These are phyloP conservation scores for Acrobasis suavella DNA, from an alignment of 2,888 invertebrate species.

Conservation along the genomic window DNA sequence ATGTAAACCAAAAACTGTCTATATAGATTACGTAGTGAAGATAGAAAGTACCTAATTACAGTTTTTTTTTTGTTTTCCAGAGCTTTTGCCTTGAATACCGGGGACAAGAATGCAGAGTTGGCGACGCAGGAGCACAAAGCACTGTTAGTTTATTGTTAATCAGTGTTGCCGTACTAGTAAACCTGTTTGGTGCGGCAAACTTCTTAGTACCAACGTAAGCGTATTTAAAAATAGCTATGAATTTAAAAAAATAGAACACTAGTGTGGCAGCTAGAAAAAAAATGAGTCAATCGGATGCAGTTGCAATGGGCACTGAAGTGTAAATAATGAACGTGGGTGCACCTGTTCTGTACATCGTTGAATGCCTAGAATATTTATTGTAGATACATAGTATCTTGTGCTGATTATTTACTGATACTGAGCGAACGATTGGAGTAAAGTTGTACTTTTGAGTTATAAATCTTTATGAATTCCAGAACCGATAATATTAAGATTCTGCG, in stretches of 20 bases:
- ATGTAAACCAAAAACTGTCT: no score
- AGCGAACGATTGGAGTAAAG: no score
- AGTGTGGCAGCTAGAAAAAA: constrained; percentile 28
- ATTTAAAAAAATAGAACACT: constrained; percentile 28
- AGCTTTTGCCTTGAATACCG: constrained; percentile 74
- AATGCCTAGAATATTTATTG: constrained; percentile 26
- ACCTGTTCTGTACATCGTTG: constrained; percentile 33
- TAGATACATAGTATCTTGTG: constrained; percentile 4
- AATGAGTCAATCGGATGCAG: constrained; percentile 38
- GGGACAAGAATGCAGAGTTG: constrained; percentile 62
- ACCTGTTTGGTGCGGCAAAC: constrained; percentile 41
- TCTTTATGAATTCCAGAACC: no score
- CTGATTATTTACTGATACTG: neutral
- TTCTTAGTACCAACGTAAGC: constrained; percentile 48
- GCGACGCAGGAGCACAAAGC: constrained; percentile 42
- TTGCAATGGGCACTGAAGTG: constrained; percentile 43
- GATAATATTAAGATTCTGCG: no score
- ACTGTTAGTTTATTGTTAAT: constrained; percentile 46
- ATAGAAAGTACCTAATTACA: constrained; percentile 3
- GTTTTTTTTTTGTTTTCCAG: constrained; percentile 55
- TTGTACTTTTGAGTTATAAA: no score
- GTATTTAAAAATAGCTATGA: constrained; percentile 16
- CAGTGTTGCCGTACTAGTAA: constrained; percentile 46
- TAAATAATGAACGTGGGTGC: constrained; percentile 44
- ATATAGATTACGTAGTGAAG: no score